Conservation (phyloP, 1,140 invertebrate genomes). For the Glossosoma conforme region DNA sequence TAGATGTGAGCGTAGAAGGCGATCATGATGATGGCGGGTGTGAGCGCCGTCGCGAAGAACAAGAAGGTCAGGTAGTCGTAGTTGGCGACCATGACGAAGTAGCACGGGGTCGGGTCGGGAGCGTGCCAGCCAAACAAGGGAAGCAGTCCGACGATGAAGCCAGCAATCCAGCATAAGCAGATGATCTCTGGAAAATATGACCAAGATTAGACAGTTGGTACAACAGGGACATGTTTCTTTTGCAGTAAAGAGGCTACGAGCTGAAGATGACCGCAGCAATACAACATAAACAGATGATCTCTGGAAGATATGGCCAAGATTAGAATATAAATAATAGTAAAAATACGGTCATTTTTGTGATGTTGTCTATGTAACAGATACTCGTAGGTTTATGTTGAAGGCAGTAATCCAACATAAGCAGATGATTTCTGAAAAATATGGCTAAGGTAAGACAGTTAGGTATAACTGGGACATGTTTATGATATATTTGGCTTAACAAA, state of each 20-base stretch:
- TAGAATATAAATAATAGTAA: too few relatives aligned
- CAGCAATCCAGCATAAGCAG: slow-evolving; percentile 77
- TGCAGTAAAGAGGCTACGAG: too few relatives aligned
- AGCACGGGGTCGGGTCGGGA: slow-evolving; percentile 56
- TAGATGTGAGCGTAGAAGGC: slow-evolving; percentile 87
- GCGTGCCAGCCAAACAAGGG: slow-evolving; percentile 84
- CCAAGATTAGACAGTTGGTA: too few relatives aligned
- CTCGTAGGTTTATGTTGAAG: slow-evolving; percentile 69
- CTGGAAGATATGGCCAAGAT: too few relatives aligned
- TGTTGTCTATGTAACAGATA: too few relatives aligned
- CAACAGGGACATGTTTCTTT: too few relatives aligned
- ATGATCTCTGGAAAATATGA: slow-evolving; percentile 83
- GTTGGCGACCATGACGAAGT: slow-evolving; percentile 82
- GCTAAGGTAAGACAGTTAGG: too few relatives aligned
- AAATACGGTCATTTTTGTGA: too few relatives aligned
- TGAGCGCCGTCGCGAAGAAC: slow-evolving; percentile 84
- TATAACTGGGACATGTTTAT: too few relatives aligned
- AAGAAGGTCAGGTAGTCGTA: slow-evolving; percentile 84
- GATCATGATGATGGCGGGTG: slow-evolving; percentile 74
- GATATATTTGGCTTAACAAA: too few relatives aligned
- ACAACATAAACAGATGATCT: too few relatives aligned
- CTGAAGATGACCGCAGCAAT: too few relatives aligned
- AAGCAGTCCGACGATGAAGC: slow-evolving; percentile 72
- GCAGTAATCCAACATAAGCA: slow-evolving; percentile 80
- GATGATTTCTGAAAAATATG: slow-evolving; percentile 80